Percentiles rank a stretch among this genome's conserved stretches.
phyloP scores from a whole-genome alignment of 2,113 vertebrate species.

The Rhipidura dahli region DNA sequence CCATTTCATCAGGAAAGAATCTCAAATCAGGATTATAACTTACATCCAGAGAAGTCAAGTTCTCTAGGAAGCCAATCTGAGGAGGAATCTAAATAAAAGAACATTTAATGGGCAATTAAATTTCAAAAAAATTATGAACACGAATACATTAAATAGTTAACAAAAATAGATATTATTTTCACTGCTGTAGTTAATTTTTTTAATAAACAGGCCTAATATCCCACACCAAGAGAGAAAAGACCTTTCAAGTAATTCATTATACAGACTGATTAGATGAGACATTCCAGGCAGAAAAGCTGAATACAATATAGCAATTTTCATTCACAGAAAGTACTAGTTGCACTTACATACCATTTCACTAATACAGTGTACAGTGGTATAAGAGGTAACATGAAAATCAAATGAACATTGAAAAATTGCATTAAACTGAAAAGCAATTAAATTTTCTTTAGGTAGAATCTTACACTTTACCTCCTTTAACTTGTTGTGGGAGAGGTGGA shows the following conservation, averaged over 20 bases:
- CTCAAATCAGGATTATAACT: slow-evolving; percentile 85
- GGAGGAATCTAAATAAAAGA: slow-evolving; percentile 83
- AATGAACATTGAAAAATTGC: neutral
- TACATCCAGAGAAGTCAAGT: slow-evolving; percentile 90
- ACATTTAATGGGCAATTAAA: neutral
- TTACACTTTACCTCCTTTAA: slow-evolving; percentile 83
- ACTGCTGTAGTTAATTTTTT: neutral
- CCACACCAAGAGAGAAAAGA: neutral
- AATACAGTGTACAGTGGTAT: neutral
- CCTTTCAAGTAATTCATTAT: neutral
- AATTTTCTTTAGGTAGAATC: neutral
- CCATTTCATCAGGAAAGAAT: slow-evolving; percentile 96
- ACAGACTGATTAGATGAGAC: neutral
- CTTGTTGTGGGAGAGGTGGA: slow-evolving; percentile 88
- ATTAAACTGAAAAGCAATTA: neutral
- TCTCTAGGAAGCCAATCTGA: slow-evolving; percentile 88
- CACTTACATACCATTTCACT: neutral
- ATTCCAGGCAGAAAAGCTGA: neutral
- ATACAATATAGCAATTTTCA: neutral
- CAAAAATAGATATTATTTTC: neutral
- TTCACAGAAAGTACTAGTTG: neutral
- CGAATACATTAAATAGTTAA: neutral
- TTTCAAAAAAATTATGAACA: neutral
- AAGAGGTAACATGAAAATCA: neutral
- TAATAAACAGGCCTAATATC: neutral